phyloP scores from a whole-genome alignment of 2,888 invertebrate species.

The Griposia aprilina region DNA sequence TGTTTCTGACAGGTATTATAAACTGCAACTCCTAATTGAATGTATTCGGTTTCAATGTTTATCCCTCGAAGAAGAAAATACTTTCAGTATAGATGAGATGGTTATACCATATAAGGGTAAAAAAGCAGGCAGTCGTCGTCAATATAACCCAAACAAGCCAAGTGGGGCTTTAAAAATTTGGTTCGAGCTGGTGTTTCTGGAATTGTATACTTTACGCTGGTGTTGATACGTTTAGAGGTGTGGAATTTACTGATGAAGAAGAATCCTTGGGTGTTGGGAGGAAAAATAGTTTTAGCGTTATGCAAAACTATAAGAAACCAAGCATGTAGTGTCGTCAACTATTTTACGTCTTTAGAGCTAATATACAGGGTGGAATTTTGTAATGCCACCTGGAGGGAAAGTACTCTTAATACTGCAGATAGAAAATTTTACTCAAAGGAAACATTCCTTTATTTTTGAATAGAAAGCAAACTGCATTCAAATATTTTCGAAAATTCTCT shows the following conservation, averaged over 20 bases:
- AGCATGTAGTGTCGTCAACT: slow-evolving; percentile 21
- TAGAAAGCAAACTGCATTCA: too few species aligned
- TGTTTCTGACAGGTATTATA: background rate
- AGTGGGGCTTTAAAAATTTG: slow-evolving; percentile 13
- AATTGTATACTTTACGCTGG: too few species aligned
- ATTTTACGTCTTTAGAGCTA: slow-evolving; percentile 38
- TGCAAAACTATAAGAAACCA: slow-evolving; percentile 3
- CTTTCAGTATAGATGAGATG: slow-evolving; percentile 6
- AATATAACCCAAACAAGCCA: slow-evolving; percentile 75
- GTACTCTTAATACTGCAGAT: too few species aligned
- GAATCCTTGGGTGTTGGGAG: slow-evolving; percentile 2
- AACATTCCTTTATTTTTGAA: too few species aligned
- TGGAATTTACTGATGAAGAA: background rate
- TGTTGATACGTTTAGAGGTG: too few species aligned
- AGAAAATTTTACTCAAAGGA: too few species aligned
- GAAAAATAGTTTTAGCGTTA: background rate
- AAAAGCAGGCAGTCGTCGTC: slow-evolving; percentile 40
- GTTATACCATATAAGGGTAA: slow-evolving; percentile 6
- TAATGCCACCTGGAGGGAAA: too few species aligned
- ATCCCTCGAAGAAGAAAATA: background rate
- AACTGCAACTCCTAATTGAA: background rate
- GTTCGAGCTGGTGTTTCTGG: too few species aligned
- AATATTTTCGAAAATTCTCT: too few species aligned
- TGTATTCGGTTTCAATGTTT: background rate
- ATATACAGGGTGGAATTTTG: too few species aligned